Evolutionary conservation across 2,888 invertebrate species (phyloP), one percentile per base, ranked within the genome.

Genomic region (Mesoligia furuncula): DNA sequence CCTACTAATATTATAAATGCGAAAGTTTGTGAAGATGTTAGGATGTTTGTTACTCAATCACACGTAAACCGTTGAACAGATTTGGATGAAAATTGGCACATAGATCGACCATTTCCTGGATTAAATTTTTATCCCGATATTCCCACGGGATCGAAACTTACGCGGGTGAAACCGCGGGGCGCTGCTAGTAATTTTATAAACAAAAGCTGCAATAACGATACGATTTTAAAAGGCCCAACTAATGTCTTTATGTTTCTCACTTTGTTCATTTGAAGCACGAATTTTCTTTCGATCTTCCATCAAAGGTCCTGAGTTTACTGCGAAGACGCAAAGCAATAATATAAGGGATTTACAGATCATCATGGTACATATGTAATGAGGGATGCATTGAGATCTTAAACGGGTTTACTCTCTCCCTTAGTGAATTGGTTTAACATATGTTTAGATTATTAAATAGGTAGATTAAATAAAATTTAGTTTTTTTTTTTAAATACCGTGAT

Each of bases 271-370:
- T 42, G 36, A 17, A 39, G 20, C 48, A 45, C 8, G 6, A 54
- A 64, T 36, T 54, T 69, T 45, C 15, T 45, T 1, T 17, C 68
- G 13, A 68, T 39, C 20, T 66, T 36, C 27, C 13, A 51, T 81
- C 8, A 73, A 15, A 17, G 54, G 13, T 15, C 31, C 31, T 72
- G 17, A 57, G 57, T 11, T 69, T 27, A 11, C n/a, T 9, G 51
- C 13, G 17, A 57, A 20, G 36, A 64, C 24, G 65, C n/a, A 36
- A 64, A 71, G 66, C 54, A 62, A 77, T 83, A 77, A 75, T 27
- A 64, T 66, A 66, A 36, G 20, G 39, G 74, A 73, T 83, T 81
- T 84, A 75, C 72, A 84, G 66, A 70, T 75, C 57, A 15, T 77
- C 42, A 57, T 65, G 51, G 45, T 74, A 69, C 67, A 72, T 83